A percentile compares a stretch with the other conserved stretches of the same genome.
Evolutionary conservation across 2,797 vertebrate species (phyloP).

Genomic region (Lepilemur septentrionalis): DNA sequence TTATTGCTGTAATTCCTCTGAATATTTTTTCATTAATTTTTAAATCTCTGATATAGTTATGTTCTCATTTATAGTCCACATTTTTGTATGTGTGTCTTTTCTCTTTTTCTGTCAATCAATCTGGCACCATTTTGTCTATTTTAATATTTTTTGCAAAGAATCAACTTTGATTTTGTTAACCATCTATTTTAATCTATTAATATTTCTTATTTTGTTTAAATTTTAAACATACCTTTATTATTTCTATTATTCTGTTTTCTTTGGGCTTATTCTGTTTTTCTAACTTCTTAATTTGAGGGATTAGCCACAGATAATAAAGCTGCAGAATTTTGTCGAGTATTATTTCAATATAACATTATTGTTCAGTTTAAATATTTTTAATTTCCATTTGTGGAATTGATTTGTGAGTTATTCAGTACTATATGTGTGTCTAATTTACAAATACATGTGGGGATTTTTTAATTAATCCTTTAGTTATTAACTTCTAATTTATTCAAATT

Average conservation of each 20-base stretch:
- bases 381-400: background rate
- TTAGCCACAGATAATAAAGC: background rate
- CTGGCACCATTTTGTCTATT: background rate
- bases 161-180: background rate
- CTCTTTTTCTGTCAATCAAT: background rate
- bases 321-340: background rate
- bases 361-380: conserved; percentile 5
- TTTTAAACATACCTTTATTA: background rate
- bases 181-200: background rate
- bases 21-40: background rate
- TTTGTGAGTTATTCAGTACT: background rate
- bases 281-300: conserved; percentile 8
- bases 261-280: background rate
- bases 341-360: background rate
- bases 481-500: conserved; percentile 22
- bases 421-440: background rate
- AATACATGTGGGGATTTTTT: background rate
- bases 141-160: background rate
- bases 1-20: background rate
- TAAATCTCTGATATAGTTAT: background rate
- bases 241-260: background rate
- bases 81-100: background rate
- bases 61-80: background rate
- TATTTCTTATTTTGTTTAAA: background rate
- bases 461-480: background rate